A percentile compares a stretch with the other conserved stretches of the same genome.
Conservation (phyloP, 1,140 invertebrate genomes). For the Zaprionus inermis region DNA sequence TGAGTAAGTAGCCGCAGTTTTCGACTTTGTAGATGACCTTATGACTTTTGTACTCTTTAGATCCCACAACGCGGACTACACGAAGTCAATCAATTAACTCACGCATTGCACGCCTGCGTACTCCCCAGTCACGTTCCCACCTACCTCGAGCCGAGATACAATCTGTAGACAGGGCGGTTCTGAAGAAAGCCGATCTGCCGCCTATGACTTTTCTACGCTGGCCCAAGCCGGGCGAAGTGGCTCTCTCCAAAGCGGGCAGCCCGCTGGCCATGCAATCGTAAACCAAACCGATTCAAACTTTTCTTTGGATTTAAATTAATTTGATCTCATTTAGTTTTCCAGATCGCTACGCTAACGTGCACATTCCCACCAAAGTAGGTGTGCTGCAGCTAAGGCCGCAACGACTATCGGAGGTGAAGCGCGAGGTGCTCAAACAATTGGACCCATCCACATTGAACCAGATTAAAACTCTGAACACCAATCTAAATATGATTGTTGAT, state of each 20-base stretch:
- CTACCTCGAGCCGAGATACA: constrained; percentile 1
- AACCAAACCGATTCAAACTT: not conserved
- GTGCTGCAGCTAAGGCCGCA: constrained; percentile 64
- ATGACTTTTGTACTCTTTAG: not conserved
- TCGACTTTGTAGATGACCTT: too few species aligned
- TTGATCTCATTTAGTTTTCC: constrained; percentile 30
- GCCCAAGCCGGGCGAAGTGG: constrained; percentile 86
- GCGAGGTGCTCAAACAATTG: constrained; percentile 60
- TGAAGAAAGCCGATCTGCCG: constrained; percentile 58
- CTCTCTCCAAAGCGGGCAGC: constrained; percentile 86
- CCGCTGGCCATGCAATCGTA: constrained; percentile 85
- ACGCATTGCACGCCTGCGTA: constrained; percentile 13
- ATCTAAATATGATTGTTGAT: constrained; percentile 62
- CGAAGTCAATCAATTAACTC: constrained; percentile 35
- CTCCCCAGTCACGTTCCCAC: constrained; percentile 4
- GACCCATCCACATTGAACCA: constrained; percentile 60
- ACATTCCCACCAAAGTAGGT: constrained; percentile 86
- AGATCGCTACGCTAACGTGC: constrained; percentile 85
- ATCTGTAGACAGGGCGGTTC: constrained; percentile 30
- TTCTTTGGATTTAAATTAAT: not conserved
- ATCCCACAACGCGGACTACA: not conserved
- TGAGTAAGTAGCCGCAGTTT: constrained; percentile 8
- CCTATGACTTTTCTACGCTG: constrained; percentile 85
- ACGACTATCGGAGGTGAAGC: constrained; percentile 44
- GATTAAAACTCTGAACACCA: constrained; percentile 62